phyloP scores from a whole-genome alignment of 1,140 invertebrate species.

The Penaeus vannamei region DNA sequence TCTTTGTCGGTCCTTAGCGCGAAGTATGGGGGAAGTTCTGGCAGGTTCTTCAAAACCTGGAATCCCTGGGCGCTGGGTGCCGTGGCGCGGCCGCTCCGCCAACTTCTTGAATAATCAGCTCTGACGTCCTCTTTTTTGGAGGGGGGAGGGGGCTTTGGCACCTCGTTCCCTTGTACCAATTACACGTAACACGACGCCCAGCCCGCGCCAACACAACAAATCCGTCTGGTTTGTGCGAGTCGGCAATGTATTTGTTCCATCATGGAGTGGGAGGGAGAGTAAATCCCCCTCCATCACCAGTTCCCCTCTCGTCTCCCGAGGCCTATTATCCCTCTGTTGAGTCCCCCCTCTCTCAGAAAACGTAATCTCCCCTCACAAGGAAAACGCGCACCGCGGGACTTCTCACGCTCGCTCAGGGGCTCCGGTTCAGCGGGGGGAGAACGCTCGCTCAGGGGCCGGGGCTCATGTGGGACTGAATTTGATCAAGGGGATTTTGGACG shows the following conservation, averaged over 20 bases:
- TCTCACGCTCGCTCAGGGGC: slow-evolving; percentile 45
- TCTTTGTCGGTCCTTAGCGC: too few species aligned
- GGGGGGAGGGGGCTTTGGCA: too few species aligned
- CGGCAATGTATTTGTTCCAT: slow-evolving; percentile 43
- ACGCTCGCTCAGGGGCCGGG: slow-evolving; percentile 40
- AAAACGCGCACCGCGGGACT: slow-evolving; percentile 52
- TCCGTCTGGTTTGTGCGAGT: slow-evolving; percentile 27
- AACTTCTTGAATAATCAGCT: too few species aligned
- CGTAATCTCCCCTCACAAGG: slow-evolving; percentile 51
- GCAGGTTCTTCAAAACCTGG: too few species aligned
- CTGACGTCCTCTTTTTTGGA: too few species aligned
- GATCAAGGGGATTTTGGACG: slow-evolving; percentile 60
- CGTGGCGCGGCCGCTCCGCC: too few species aligned
- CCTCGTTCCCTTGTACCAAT: too few species aligned
- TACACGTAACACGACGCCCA: too few species aligned
- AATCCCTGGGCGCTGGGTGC: too few species aligned
- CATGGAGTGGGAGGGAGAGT: slow-evolving; percentile 8
- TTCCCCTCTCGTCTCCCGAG: slow-evolving; percentile 48
- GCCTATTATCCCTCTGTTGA: slow-evolving; percentile 46
- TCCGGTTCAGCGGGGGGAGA: neutral
- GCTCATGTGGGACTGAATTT: slow-evolving; percentile 54
- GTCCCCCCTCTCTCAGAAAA: slow-evolving; percentile 50
- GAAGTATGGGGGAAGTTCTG: too few species aligned
- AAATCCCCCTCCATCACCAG: neutral
- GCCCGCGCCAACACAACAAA: neutral